These are phyloP conservation scores for Spatulosminthurus flaviceps DNA, from an alignment of 2,888 invertebrate genomes.

Conservation along the genomic window DNA sequence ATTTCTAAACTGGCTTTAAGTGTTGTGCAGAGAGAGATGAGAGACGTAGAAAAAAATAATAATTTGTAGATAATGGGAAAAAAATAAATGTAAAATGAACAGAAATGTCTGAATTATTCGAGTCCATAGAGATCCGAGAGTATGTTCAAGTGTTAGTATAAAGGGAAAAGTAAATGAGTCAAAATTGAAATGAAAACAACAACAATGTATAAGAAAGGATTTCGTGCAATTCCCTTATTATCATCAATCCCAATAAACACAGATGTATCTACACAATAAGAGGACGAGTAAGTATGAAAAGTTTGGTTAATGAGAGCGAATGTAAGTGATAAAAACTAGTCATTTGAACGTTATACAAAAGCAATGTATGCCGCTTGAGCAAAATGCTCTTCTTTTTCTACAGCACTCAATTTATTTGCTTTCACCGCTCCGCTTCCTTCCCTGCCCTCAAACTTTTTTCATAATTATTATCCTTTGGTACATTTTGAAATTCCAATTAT, in stretches of 20 bases:
- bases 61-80: background rate
- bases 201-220: background rate
- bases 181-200: slow-evolving; percentile 5
- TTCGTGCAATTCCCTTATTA: slow-evolving; percentile 1
- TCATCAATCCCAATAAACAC: background rate
- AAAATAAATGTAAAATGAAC: background rate
- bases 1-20: background rate
- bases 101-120: background rate
- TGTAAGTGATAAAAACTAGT: slow-evolving; percentile 1
- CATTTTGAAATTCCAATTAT: background rate
- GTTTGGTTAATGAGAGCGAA: background rate
- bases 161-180: background rate
- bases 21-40: too few relatives aligned
- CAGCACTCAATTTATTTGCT: background rate
- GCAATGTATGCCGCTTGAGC: background rate
- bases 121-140: background rate
- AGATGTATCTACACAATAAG: too few relatives aligned
- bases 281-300: background rate
- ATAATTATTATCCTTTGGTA: background rate
- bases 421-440: background rate
- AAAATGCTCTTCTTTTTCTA: slow-evolving; percentile 4
- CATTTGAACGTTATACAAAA: background rate
- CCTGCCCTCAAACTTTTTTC: background rate
- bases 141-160: too few relatives aligned
- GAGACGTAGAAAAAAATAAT: too few relatives aligned